These are phyloP conservation scores for Acropternis orthonyx DNA, from an alignment of 2,797 vertebrate species.

Conservation along the genomic window DNA sequence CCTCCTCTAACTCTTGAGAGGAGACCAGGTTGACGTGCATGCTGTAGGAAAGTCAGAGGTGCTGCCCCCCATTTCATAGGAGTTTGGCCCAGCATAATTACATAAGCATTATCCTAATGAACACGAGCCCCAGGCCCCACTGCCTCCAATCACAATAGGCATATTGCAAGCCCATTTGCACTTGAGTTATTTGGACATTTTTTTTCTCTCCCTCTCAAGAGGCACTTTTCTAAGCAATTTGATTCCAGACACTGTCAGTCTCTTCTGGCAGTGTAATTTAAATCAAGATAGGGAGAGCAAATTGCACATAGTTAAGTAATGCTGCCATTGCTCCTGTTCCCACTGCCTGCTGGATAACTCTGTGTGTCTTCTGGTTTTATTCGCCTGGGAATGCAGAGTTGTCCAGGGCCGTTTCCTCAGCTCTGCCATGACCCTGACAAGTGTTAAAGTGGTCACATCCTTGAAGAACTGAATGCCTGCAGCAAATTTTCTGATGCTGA, in stretches of 20 bases:
- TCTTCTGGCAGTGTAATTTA: constrained; percentile 62
- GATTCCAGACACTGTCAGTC: constrained; percentile 58
- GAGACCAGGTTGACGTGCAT: not conserved
- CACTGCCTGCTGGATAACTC: constrained; percentile 33
- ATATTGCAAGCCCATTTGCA: constrained; percentile 32
- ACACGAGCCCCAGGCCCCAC: not conserved
- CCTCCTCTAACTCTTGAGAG: not conserved
- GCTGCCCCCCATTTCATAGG: not conserved
- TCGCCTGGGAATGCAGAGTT: not conserved
- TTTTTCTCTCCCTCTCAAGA: constrained; percentile 41
- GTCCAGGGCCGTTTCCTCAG: constrained; percentile 6
- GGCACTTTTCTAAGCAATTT: constrained; percentile 56
- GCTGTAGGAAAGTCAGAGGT: not conserved
- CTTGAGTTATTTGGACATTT: constrained; percentile 11
- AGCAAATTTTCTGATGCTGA: constrained; percentile 12
- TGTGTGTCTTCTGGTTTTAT: constrained; percentile 12
- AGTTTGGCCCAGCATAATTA: not conserved
- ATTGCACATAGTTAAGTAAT: constrained; percentile 57
- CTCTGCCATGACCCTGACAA: constrained; percentile 5
- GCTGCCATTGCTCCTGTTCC: constrained; percentile 23
- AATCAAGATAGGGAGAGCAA: constrained; percentile 62
- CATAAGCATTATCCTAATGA: constrained; percentile 7
- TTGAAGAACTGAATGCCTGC: not conserved
- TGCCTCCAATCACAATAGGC: not conserved
- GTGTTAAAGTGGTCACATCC: not conserved